Percentiles rank a stretch among this genome's conserved stretches.
phyloP scores from a whole-genome alignment of 2,113 vertebrate genomes.

The Forbesichthys agassizii region DNA sequence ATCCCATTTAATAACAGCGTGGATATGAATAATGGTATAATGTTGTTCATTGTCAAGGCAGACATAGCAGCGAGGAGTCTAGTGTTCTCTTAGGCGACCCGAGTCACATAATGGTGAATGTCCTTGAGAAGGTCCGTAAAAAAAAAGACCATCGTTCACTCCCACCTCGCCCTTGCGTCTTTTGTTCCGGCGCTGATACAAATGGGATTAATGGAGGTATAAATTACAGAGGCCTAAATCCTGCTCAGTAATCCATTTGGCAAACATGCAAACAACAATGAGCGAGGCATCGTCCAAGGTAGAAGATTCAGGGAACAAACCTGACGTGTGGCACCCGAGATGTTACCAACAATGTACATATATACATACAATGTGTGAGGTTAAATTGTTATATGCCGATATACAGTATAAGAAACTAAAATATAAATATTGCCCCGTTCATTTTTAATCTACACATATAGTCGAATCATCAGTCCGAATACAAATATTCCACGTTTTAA shows the following conservation, averaged over 20 bases:
- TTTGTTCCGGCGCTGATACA: slow-evolving; percentile 73
- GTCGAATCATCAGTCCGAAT: too few relatives aligned
- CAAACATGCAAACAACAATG: slow-evolving; percentile 71
- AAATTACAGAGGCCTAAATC: slow-evolving; percentile 74
- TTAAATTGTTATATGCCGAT: too few relatives aligned
- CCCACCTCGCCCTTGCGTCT: slow-evolving; percentile 50
- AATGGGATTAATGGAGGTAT: slow-evolving; percentile 77
- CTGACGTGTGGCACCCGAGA: slow-evolving; percentile 4
- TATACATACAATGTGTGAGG: background rate
- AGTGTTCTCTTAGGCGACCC: slow-evolving; percentile 44
- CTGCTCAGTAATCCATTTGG: slow-evolving; percentile 73
- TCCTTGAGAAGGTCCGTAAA: slow-evolving; percentile 58
- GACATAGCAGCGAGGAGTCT: slow-evolving; percentile 39
- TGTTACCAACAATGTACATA: too few relatives aligned
- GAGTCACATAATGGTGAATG: slow-evolving; percentile 63
- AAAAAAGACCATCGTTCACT: slow-evolving; percentile 6
- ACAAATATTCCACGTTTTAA: too few relatives aligned
- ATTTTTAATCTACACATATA: too few relatives aligned
- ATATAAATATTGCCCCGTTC: too few relatives aligned
- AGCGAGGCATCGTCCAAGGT: slow-evolving; percentile 30
- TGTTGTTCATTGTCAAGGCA: slow-evolving; percentile 72
- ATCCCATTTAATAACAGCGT: slow-evolving; percentile 77
- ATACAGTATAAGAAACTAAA: too few relatives aligned
- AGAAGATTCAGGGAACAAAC: slow-evolving; percentile 17
- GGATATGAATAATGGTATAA: slow-evolving; percentile 72